Base-by-base conservation (phyloP, 2,888 invertebrate species). In the Octonoba sinensis region DNA sequence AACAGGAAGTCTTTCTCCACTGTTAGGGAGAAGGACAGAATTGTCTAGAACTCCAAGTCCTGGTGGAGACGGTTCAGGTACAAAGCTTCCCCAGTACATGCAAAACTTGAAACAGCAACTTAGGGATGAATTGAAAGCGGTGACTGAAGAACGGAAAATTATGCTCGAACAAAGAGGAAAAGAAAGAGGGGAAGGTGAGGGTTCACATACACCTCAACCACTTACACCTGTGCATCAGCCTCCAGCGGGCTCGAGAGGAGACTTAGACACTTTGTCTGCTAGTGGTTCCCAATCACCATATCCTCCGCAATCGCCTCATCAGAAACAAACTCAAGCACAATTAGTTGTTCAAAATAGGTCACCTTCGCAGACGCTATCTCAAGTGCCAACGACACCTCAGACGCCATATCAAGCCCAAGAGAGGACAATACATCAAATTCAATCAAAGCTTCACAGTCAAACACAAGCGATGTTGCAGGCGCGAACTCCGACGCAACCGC, bases 31-130 rank as follows among this genome's bases (percentile, higher is more conserved):
- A 22, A 57, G 64, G 46, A 20, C 56, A 13, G 70, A 70, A 62
- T 18, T n/a, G 3, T 15, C 59, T 15, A 49, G 70, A 49, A 82
- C 69, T 0, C 82, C 82, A 4, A 70, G 82, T 6, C 74, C 73
- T 13, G 74, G 73, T 2, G 59, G 57, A 4, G 78, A 74, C 22
- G 24, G 49, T 15, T 51, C 78, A 16, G 84, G 84, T 3, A 77
- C 84, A 13, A 84, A 86, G 82, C 83, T 87, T 49, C 86, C 86
- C n/a, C 82, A 85, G 54, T 87, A 86, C 79, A 86, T 87, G 82
- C 85, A 87, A 65, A 85, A 76, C 65, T 82, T 87, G 64, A 86
- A 87, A 79, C 86, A 87, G 51, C 87, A 87, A 81, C 84, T 87
- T 27, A 84, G 85, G 71, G 87, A 87, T 54, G 87, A 87, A 73